Conservation (phyloP, 2,888 invertebrate species). For the Tupiocoris notatus region DNA sequence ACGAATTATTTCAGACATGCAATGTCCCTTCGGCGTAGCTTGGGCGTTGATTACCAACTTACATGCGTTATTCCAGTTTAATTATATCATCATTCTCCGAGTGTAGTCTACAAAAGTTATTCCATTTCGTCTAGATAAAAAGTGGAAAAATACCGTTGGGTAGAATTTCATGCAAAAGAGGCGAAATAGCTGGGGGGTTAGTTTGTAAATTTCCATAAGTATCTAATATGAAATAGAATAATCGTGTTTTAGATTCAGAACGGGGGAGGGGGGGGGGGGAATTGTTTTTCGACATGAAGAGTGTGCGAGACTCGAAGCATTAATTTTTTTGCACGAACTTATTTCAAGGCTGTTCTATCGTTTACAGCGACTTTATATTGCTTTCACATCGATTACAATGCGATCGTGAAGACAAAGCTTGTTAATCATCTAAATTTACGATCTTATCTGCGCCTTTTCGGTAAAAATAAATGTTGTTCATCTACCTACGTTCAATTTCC, state of each 20-base stretch:
- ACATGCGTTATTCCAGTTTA: constrained; percentile 31
- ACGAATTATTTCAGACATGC: constrained; percentile 30
- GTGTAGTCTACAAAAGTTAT: constrained; percentile 3
- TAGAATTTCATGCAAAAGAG: constrained; percentile 18
- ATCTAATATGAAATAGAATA: constrained; percentile 7
- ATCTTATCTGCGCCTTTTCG: no score
- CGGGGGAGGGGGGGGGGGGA: background rate
- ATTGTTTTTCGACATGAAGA: constrained; percentile 19
- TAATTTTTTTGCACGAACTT: background rate
- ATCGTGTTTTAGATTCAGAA: background rate
- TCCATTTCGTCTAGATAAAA: constrained; percentile 13
- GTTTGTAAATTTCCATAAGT: background rate
- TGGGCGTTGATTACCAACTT: constrained; percentile 27
- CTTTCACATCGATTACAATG: no score
- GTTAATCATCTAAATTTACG: no score
- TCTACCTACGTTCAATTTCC: no score
- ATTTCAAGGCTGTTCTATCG: background rate
- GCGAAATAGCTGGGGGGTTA: constrained; percentile 1
- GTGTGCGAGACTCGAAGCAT: background rate
- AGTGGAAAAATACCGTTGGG: constrained; percentile 16
- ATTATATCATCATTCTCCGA: constrained; percentile 23
- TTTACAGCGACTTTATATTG: no score
- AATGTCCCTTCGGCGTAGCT: constrained; percentile 10
- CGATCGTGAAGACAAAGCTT: no score
- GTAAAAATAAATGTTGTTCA: no score